phyloP scores from a whole-genome alignment of 2,113 vertebrate genomes.

The Pao palembangensis region DNA sequence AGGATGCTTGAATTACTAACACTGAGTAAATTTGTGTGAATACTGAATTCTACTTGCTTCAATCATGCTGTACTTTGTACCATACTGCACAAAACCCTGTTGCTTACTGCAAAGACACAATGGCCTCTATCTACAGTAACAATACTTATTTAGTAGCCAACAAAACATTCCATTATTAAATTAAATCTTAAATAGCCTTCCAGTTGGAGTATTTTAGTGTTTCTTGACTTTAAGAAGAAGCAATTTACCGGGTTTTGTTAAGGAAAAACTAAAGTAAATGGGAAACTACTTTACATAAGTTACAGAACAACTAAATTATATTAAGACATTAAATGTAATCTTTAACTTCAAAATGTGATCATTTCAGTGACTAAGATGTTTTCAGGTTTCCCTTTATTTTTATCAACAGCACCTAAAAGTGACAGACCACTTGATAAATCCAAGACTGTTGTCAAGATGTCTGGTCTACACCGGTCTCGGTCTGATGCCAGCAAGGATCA shows the following conservation, averaged over 20 bases:
- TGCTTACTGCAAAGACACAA: slow-evolving; percentile 25
- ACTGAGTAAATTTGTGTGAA: no score
- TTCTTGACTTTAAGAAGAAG: slow-evolving; percentile 1
- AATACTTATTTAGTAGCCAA: slow-evolving; percentile 11
- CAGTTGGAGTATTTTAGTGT: slow-evolving; percentile 14
- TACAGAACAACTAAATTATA: background rate
- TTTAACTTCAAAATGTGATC: no score
- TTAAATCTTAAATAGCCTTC: slow-evolving; percentile 1
- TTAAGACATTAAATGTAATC: no score
- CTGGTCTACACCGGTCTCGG: slow-evolving; percentile 88
- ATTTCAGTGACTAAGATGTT: no score
- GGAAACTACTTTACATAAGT: background rate
- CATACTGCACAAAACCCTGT: slow-evolving; percentile 13
- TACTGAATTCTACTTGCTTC: no score
- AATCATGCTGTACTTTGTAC: background rate
- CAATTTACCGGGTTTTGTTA: slow-evolving; percentile 9
- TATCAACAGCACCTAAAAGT: slow-evolving; percentile 74
- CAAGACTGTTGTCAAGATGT: slow-evolving; percentile 83
- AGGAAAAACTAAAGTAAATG: background rate
- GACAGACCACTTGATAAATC: slow-evolving; percentile 88
- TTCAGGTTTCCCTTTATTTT: background rate
- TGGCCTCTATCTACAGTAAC: slow-evolving; percentile 11
- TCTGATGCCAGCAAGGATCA: slow-evolving; percentile 91
- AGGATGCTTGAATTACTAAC: no score
- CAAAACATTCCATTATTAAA: slow-evolving; percentile 22